Percentiles rank a stretch among this genome's conserved stretches.
phyloP scores from a whole-genome alignment of 1,140 invertebrate genomes.

The Polypedilum pembai region DNA sequence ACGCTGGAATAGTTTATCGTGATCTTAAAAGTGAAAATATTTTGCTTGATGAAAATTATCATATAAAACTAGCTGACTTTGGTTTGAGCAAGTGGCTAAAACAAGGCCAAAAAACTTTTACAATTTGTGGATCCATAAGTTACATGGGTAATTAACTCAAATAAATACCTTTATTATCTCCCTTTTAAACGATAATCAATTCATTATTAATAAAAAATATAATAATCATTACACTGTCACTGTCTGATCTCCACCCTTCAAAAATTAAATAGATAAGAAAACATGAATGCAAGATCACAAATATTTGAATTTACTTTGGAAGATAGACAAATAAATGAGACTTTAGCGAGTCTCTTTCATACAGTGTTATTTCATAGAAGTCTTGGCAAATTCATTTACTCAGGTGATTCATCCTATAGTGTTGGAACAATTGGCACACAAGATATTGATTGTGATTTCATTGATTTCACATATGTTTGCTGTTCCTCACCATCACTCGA shows the following conservation, averaged over 20 bases:
- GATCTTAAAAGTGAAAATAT: constrained; percentile 90
- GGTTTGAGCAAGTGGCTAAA: constrained; percentile 87
- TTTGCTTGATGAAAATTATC: constrained; percentile 67
- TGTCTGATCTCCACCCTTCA: neutral
- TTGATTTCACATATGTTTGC: constrained; percentile 94
- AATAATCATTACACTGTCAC: neutral
- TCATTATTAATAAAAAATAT: neutral
- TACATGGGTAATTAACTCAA: constrained; percentile 70
- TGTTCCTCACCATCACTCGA: constrained; percentile 76
- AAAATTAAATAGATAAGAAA: neutral
- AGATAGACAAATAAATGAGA: constrained; percentile 89
- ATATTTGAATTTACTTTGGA: constrained; percentile 84
- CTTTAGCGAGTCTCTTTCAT: constrained; percentile 89
- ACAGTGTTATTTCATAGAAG: constrained; percentile 90
- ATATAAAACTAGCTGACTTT: constrained; percentile 82
- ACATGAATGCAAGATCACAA: constrained; percentile 83
- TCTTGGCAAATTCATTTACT: constrained; percentile 91
- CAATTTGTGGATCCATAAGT: constrained; percentile 82
- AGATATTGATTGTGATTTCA: constrained; percentile 94
- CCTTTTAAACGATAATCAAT: neutral
- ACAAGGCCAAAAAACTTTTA: constrained; percentile 64
- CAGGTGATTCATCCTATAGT: constrained; percentile 86
- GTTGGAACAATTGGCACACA: constrained; percentile 91
- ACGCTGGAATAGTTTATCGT: constrained; percentile 81
- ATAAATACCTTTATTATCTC: neutral